Evolutionary conservation across 2,888 invertebrate species (phyloP).

Genomic region (Caenorhabditis wallacei): DNA sequence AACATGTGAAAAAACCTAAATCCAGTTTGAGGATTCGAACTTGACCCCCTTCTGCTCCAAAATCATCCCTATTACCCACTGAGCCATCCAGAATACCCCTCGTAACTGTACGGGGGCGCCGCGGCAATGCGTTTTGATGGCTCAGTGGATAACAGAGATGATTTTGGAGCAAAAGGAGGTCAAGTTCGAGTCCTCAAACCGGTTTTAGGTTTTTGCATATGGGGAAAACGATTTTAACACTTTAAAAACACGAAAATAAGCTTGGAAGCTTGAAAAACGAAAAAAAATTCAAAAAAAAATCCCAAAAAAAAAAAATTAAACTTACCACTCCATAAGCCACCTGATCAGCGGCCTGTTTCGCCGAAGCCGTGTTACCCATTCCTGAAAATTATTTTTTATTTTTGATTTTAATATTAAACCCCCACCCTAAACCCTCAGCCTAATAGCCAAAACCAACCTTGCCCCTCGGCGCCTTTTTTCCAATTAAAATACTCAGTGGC

Average conservation of each 20-base stretch:
- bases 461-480: conserved; percentile 45
- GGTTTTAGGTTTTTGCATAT: too few relatives aligned
- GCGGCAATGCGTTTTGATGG: not conserved
- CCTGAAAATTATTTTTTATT: conserved; percentile 35
- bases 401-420: not conserved
- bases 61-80: conserved; percentile 3
- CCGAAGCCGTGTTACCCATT: conserved; percentile 60
- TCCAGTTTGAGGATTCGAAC: not conserved
- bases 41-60: not conserved
- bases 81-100: not conserved
- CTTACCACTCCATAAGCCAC: conserved; percentile 65
- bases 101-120: too few relatives aligned
- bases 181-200: not conserved
- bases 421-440: too few relatives aligned
- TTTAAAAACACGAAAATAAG: too few relatives aligned
- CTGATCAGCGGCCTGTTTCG: conserved; percentile 59
- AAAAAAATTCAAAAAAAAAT: too few relatives aligned
- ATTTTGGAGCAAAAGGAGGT: not conserved
- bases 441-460: conserved; percentile 30
- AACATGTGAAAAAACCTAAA: not conserved
- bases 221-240: too few relatives aligned
- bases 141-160: not conserved
- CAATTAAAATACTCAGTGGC: conserved; percentile 49
- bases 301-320: too few relatives aligned
- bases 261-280: too few relatives aligned